Base-by-base conservation (phyloP, 2,113 vertebrate species). In the Boleophthalmus pectinirostris region DNA sequence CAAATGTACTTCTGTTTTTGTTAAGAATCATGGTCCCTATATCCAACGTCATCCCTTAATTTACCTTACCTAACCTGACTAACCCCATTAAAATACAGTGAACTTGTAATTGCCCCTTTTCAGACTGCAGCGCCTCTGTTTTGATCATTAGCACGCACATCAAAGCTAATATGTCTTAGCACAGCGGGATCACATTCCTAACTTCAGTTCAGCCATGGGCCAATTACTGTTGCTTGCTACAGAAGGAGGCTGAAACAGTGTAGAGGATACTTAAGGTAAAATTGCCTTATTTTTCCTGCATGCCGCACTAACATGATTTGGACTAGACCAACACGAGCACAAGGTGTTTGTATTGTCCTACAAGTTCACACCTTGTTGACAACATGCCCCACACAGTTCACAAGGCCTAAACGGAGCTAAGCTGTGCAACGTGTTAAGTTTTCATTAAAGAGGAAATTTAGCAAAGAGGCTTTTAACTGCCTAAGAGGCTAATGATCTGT, bases 361-460 rank as follows among this genome's bases (percentile, higher is more conserved):
- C 33, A 38, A 64, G 61, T 64, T 23, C 20, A 6, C 74, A 46
- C 35, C 53, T 51, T 70, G 33, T 68, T 76, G 84, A 82, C 83
- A 80, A 33, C 68, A 49, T 61, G 69, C 71, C 60, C 61, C 53
- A 67, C 38, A 61, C n/a, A 73, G 72, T 65, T 66, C 61, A 69
- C 25, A 79, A 69, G 67, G 61, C 21, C 43, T 16, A 66, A 75
- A 84, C 73, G 53, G 24, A 65, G 65, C 63, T 88, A 81, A 91
- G 68, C 85, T 73, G 54, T 65, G 72, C 68, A 67, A 60, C 38
- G 76, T 89, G 71, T 77, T 82, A 87, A 89, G 75, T 84, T 74
- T 81, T 87, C 76, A 88, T 91, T 91, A 89, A 89, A 90, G 72
- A 76, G 74, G 82, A 89, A 86, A 61, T 88, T 91, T 78, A 77